These are phyloP conservation scores for Thera obeliscata DNA, from an alignment of 2,888 invertebrate genomes.

Conservation along the genomic window DNA sequence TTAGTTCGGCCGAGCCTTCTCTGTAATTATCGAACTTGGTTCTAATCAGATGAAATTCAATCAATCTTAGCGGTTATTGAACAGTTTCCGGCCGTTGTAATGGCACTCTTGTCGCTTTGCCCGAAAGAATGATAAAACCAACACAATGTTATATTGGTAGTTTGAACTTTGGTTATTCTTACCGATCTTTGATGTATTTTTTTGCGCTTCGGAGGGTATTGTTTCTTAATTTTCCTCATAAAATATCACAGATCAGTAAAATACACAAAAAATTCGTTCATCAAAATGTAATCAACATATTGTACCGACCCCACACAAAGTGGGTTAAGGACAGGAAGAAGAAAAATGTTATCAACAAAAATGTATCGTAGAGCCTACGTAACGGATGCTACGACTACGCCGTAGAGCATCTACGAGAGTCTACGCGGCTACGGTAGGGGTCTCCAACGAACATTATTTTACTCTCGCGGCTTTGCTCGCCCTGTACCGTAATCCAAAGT, in stretches of 20 bases:
- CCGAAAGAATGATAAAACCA: too few species aligned
- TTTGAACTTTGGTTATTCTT: too few species aligned
- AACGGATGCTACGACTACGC: constrained; percentile 7
- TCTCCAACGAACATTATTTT: neutral
- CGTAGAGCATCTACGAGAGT: constrained; percentile 18
- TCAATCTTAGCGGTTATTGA: constrained; percentile 17
- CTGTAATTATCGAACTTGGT: constrained; percentile 18
- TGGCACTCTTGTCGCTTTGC: neutral
- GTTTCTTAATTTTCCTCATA: too few species aligned
- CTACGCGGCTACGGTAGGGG: neutral
- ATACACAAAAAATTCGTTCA: too few species aligned
- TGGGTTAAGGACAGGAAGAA: too few species aligned
- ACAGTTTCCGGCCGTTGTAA: neutral
- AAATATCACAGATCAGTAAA: too few species aligned
- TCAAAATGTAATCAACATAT: neutral
- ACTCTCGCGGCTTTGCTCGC: neutral
- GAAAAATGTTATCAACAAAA: neutral
- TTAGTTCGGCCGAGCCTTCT: constrained; percentile 8
- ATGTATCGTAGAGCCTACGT: neutral
- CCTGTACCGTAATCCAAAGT: neutral
- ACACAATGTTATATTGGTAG: too few species aligned
- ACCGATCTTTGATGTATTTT: too few species aligned
- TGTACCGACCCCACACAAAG: too few species aligned
- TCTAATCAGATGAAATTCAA: constrained; percentile 20
- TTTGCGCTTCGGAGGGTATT: too few species aligned